A percentile compares a stretch with the other conserved stretches of the same genome.
phyloP scores from a whole-genome alignment of 2,888 invertebrate species.

The Catocala fraxini region DNA sequence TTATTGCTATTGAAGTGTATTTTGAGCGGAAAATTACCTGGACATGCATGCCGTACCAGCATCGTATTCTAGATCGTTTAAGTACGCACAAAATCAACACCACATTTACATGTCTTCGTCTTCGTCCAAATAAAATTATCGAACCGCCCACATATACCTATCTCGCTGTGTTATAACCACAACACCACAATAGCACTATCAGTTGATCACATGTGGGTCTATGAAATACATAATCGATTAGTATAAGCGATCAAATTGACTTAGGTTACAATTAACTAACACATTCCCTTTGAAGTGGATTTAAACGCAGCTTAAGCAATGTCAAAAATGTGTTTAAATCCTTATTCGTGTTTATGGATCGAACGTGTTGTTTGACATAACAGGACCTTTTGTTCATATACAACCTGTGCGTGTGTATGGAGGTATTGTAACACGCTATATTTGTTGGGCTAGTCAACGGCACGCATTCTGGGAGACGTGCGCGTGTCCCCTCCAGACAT shows the following conservation, averaged over 20 bases:
- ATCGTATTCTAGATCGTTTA: conserved; percentile 1
- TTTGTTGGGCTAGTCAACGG: conserved; percentile 59
- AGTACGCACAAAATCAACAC: conserved; percentile 16
- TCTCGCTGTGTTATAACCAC: conserved; percentile 58
- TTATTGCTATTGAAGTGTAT: neutral
- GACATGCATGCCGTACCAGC: neutral
- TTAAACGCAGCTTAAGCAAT: conserved; percentile 4
- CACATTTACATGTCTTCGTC: conserved; percentile 44
- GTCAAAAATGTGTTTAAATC: conserved; percentile 15
- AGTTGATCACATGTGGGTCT: conserved; percentile 39
- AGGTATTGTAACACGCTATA: conserved; percentile 59
- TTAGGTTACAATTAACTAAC: conserved; percentile 20
- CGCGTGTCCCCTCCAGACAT: conserved; percentile 61
- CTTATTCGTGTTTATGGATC: conserved; percentile 23
- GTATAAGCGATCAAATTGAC: conserved; percentile 14
- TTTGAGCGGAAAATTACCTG: neutral
- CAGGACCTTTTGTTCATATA: conserved; percentile 40
- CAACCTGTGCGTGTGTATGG: conserved; percentile 34
- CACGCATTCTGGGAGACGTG: conserved; percentile 73
- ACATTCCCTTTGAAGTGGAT: conserved; percentile 9
- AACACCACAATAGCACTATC: conserved; percentile 62
- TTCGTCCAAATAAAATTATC: conserved; percentile 68
- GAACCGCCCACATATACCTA: conserved; percentile 64
- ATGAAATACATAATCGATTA: conserved; percentile 28
- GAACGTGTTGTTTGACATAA: conserved; percentile 42